Base-by-base conservation (phyloP, 2,113 vertebrate species). In the Sceloporus undulatus region DNA sequence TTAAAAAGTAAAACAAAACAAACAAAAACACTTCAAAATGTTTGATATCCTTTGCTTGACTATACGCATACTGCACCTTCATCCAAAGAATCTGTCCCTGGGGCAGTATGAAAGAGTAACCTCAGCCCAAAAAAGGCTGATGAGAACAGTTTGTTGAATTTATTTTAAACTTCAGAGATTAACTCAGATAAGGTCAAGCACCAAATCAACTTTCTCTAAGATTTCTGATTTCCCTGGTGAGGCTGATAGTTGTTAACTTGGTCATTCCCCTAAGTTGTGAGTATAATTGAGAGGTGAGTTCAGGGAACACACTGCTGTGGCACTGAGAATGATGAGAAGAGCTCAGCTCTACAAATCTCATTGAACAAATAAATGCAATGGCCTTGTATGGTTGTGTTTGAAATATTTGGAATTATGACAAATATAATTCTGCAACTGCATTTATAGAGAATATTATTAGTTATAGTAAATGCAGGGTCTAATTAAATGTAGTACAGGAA, bases 381-480 rank as follows among this genome's bases (percentile, higher is more conserved):
- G 13, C 54, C 40, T 87, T 81, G 9, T 40, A 19, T 81, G 70
- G 52, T 23, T 75, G 11, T 48, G 29, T n/a, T 75, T 87, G 54
- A 65, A 65, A 82, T 25, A 82, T 52, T 82, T 74, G 10, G 2
- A 34, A 75, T 76, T 14, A 11, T 87, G 71, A 42, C 84, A 27
- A 27, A 89, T 25, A 13, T 9, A 18, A 6, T 54, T 1, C 62
- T 87, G 29, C 40, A 88, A 1, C 56, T 21, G n/a, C 79, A 25
- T 89, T 81, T 90, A 54, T 34, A 76, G 71, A 89, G 73, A 90
- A 21, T 14, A 86, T 13, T 34, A 34, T 5, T 52, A 91, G 7
- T 82, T 10, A 1, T 16, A 91, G 3, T 23, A 75, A 34, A 16
- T 76, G 16, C 56, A 48, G 71, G 11, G 81, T 27, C 34, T 73